Evolutionary conservation across 92 coral and sea anemone genomes (phyloP).

Genomic region (Nematostella vectensis): DNA sequence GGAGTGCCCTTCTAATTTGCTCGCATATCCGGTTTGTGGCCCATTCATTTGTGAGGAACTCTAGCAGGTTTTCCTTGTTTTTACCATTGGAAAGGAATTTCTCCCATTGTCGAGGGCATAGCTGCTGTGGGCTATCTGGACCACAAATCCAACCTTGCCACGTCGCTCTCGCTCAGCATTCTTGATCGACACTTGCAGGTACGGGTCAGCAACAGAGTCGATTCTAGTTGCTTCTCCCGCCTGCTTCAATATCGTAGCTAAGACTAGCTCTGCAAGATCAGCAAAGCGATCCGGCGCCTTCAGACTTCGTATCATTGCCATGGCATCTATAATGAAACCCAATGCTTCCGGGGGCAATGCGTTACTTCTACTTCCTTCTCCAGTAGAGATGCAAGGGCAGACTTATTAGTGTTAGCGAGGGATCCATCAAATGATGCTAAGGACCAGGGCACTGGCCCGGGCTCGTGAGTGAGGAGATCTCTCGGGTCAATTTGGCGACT

Average conservation of each 20-base stretch:
- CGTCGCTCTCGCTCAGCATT: constrained; percentile 33
- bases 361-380: constrained; percentile 23
- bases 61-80: constrained; percentile 32
- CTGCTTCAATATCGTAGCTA: constrained; percentile 18
- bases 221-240: constrained; percentile 15
- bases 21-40: constrained; percentile 6
- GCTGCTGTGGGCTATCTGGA: constrained; percentile 18
- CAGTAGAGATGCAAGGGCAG: constrained; percentile 21
- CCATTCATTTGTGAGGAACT: constrained; percentile 15
- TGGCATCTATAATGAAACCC: constrained; percentile 40
- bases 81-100: constrained; percentile 29
- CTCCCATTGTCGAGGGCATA: constrained; percentile 30
- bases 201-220: constrained; percentile 21
- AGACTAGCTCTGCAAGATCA: constrained; percentile 20
- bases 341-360: constrained; percentile 10
- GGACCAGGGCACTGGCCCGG: constrained; percentile 50
- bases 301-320: constrained; percentile 34
- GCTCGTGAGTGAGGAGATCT: constrained; percentile 24
- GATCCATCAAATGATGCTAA: constrained; percentile 26
- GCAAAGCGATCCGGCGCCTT: constrained; percentile 13
- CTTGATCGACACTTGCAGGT: constrained; percentile 35
- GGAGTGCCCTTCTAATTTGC: constrained; percentile 5
- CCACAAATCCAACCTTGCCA: constrained; percentile 33
- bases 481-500: constrained; percentile 35
- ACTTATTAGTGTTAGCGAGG: constrained; percentile 34